These are phyloP conservation scores for Fundulus diaphanus DNA, from an alignment of 2,797 vertebrate genomes.

Conservation along the genomic window DNA sequence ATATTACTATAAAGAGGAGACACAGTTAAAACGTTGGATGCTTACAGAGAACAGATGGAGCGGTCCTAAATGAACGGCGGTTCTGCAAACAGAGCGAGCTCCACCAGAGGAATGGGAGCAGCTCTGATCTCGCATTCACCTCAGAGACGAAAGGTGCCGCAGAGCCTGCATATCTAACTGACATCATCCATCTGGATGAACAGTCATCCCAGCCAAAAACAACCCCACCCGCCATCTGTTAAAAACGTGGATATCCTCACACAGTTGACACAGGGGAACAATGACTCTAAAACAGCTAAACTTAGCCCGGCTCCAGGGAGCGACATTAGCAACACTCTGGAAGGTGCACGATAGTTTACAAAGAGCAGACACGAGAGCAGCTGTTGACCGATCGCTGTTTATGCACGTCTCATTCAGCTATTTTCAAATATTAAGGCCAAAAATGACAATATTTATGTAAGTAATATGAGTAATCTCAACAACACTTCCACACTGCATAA, in stretches of 20 bases:
- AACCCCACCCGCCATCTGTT: slow-evolving; percentile 71
- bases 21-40: slow-evolving; percentile 31
- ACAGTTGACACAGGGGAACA: slow-evolving; percentile 38
- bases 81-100: slow-evolving; percentile 53
- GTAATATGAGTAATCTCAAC: slow-evolving; percentile 1
- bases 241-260: slow-evolving; percentile 58
- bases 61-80: slow-evolving; percentile 50
- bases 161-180: slow-evolving; percentile 56
- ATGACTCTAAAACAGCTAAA: slow-evolving; percentile 49
- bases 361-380: slow-evolving; percentile 14
- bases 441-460: not conserved
- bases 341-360: not conserved
- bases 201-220: slow-evolving; percentile 65
- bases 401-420: not conserved
- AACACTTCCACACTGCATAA: not conserved
- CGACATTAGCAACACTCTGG: slow-evolving; percentile 27
- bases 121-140: slow-evolving; percentile 49
- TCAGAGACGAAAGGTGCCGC: slow-evolving; percentile 58
- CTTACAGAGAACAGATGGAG: slow-evolving; percentile 63
- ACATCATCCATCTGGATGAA: slow-evolving; percentile 70
- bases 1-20: slow-evolving; percentile 29
- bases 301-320: slow-evolving; percentile 44
- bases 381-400: slow-evolving; percentile 16
- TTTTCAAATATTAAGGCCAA: slow-evolving; percentile 4
- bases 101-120: slow-evolving; percentile 37